These are phyloP conservation scores for Pempheris klunzingeri DNA, from an alignment of 2,797 vertebrate species.

Conservation along the genomic window DNA sequence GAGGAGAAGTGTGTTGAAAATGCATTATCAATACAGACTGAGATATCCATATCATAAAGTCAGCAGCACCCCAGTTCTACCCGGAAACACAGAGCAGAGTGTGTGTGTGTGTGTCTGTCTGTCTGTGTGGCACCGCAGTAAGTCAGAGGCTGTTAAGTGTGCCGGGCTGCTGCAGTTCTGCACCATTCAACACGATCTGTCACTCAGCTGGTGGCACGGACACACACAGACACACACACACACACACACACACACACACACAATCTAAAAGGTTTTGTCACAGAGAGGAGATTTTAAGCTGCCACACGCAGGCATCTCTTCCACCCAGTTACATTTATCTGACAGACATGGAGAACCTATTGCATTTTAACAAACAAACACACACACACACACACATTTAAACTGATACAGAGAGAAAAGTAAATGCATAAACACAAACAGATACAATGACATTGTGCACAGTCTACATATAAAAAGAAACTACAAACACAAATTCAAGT, in stretches of 20 bases:
- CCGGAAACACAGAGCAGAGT: conserved; percentile 27
- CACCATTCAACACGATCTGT: conserved; percentile 63
- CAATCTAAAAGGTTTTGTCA: conserved; percentile 60
- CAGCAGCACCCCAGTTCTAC: conserved; percentile 21
- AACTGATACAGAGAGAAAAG: background rate
- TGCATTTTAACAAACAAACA: conserved; percentile 24
- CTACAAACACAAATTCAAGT: conserved; percentile 18
- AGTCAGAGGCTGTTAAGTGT: conserved; percentile 58
- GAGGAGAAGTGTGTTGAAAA: conserved; percentile 52
- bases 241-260: conserved; percentile 8
- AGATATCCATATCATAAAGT: conserved; percentile 51
- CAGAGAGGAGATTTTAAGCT: conserved; percentile 56
- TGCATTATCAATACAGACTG: conserved; percentile 54
- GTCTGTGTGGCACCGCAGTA: conserved; percentile 23
- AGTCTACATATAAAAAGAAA: conserved; percentile 5
- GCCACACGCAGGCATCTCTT: conserved; percentile 57
- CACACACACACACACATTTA: background rate
- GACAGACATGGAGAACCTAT: conserved; percentile 49
- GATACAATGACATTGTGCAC: background rate
- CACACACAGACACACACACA: conserved; percentile 15
- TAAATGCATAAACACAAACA: background rate
- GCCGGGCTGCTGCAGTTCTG: conserved; percentile 57
- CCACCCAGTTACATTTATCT: conserved; percentile 52
- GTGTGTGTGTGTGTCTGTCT: background rate
- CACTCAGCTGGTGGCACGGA: conserved; percentile 61